These are phyloP conservation scores for Merops nubicus DNA, from an alignment of 2,113 vertebrate genomes.

Conservation along the genomic window DNA sequence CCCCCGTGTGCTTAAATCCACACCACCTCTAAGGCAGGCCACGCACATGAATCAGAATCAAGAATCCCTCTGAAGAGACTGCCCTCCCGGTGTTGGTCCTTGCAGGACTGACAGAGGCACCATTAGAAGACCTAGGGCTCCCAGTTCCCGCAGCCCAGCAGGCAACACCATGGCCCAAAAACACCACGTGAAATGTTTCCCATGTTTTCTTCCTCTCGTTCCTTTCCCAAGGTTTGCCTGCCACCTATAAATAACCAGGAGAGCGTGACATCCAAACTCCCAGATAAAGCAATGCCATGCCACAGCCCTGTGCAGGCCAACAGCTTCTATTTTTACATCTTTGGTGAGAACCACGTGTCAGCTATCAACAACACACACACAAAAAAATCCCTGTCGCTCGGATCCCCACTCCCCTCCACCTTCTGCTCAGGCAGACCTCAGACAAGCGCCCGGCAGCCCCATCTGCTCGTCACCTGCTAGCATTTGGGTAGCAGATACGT, in stretches of 20 bases:
- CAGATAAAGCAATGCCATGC: constrained; percentile 30
- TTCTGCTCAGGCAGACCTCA: constrained; percentile 64
- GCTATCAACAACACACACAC: constrained; percentile 46
- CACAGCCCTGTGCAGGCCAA: constrained; percentile 31
- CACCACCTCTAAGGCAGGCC: neutral
- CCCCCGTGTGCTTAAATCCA: neutral
- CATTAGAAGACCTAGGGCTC: neutral
- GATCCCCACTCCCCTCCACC: constrained; percentile 54
- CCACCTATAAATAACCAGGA: constrained; percentile 67
- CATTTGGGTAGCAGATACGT: constrained; percentile 58
- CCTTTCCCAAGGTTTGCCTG: constrained; percentile 16
- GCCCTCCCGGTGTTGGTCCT: accelerated
- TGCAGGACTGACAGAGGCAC: neutral
- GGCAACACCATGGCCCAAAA: neutral
- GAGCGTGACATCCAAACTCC: constrained; percentile 56
- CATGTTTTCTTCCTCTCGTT: neutral
- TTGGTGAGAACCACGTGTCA: constrained; percentile 71
- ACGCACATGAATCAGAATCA: neutral
- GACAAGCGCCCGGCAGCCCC: constrained; percentile 47
- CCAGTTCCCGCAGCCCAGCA: neutral
- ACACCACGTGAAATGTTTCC: neutral
- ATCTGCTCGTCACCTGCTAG: constrained; percentile 71
- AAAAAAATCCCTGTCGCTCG: neutral
- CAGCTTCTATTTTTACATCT: constrained; percentile 72
- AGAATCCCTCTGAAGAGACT: neutral